Evolutionary conservation across 2,797 vertebrate genomes (phyloP), one percentile per base, ranked within the genome.

Genomic region (Eospalax fontanierii): DNA sequence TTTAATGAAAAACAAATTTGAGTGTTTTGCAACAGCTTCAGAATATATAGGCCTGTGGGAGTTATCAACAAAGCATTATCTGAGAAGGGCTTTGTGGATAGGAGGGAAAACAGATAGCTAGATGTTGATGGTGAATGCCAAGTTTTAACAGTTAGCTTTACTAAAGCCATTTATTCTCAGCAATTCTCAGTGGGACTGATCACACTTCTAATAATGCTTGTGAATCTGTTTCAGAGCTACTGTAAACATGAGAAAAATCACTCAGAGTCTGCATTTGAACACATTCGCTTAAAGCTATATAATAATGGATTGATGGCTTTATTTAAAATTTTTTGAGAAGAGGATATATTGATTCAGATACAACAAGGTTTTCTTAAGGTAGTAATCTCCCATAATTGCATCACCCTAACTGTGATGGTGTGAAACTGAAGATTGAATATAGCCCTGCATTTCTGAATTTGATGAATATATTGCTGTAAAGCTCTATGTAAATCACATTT

Each of bases 401-500:
- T 92, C 92, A 94, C 81, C 79, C 15, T 50, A 54, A n/a, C n/a
- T 87, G 22, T 81, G 59, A 84, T 85, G n/a, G 76, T 82, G 33
- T 94, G 86, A 84, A 85, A 95, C 33, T 90, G 92, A n/a, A 87
- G 61, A 59, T 95, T 54, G 38, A 96, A 87, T 74, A 54, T 12
- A 84, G 35, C 21, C 90, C 8, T 40, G 3, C 38, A 93, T 95
- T 84, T 92, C 88, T 76, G 2, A 65, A 80, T 93, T 97, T 71
- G 79, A 61, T 90, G 75, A 95, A 93, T 92, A 83, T 85, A 73
- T 96, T 92, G 71, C 80, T 75, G 22, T 75, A 85, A 93, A 95
- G 76, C n/a, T 79, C 24, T 89, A 94, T 96, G 93, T 96, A 96
- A 96, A 95, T 97, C 94, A 87, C 85, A 90, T 93, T 94, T 96